Evolutionary conservation across 2,888 invertebrate species (phyloP), one percentile per base, ranked within the genome.

Genomic region (Agelastica alni): DNA sequence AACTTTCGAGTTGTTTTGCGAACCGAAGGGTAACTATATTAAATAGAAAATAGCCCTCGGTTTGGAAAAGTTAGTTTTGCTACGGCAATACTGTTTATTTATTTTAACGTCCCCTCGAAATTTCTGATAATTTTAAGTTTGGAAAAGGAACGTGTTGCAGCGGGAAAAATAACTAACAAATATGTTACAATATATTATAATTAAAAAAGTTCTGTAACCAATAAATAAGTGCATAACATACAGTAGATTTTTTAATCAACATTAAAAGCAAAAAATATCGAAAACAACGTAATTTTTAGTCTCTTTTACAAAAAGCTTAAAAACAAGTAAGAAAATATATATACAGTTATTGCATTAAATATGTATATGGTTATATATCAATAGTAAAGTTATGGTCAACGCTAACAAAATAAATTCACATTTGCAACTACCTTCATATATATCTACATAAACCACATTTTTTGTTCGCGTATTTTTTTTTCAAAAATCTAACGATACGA

Each of bases 221-320:
- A 37, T 34, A 36, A 46, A 46, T 36, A 37, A 46, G 26, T 28
- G 22, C 37, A 37, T 46, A 46, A 46, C 46, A 46, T 36, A 46
- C 36, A 37, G 37, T 46, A 46, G 12, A 46, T 42, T 26, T 34
- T 34, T 13, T 45, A 44, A 44, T 32, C 22, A 46, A 46, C 46
- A 46, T 46, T 14, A 16, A 46, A 46, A 62, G 59, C 60, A 56
- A 51, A 56, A 46, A 56, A 44, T 39, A 46, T 42, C 18, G 46
- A 43, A 42, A 47, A 56, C 47, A 51, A 51, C 36, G 46, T 51
- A 51, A 52, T 53, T 61, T 62, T 60, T 57, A 63, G 61, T 64
- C 56, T 58, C 56, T 57, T 67, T 67, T 67, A 66, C 65, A 66
- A 65, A 68, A 63, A 66, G 63, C 62, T 63, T 62, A 60, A 62